Base-by-base conservation (phyloP, 2,888 invertebrate species). In the Lymantria monacha region DNA sequence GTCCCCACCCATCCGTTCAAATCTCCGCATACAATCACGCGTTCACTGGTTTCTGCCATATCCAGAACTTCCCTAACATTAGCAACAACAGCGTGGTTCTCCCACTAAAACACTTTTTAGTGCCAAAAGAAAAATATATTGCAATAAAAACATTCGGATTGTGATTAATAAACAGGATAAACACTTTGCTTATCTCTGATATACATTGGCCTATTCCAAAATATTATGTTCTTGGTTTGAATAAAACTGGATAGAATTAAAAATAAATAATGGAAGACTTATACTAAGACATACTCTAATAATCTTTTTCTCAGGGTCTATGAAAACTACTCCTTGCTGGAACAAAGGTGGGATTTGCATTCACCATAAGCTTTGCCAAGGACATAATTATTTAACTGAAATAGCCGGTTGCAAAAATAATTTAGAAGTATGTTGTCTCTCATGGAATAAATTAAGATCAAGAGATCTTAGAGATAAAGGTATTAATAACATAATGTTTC, bases 291-390 rank as follows among this genome's bases (percentile, higher is more conserved):
- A 33, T 33, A 47, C 48, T 43, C 12, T 51, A 51, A 53, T 60
- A 7, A 52, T 49, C 7, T 61, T 59, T 55, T 66, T 53, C 51
- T 41, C 63, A 89, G 89, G 81, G 58, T 85, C 87, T 0, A 53
- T 88, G 72, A 59, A 72, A 60, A 66, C 75, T 1, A 87, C 87
- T 1, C 76, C 83, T 0, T 91, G 90, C 60, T 89, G 88, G 85
- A 30, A 61, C 43, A 67, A 73, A 0, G 85, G 86, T 0, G 90
- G 90, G 0, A 80, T 91, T 55, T 91, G 90, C 63, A 63, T 90
- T 41, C 64, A 76, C 49, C 47, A 69, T 51, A 70, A 76, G 10
- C 68, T 89, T n/a, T 91, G 90, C 44, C 59, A 63, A 0, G 83
- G 83, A 1, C 68, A 65, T 37, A 66, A 60, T 8, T 86, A 48